Evolutionary conservation across 1,140 invertebrate genomes (phyloP), one percentile per base, ranked within the genome.

Genomic region (Drosophila ironensis): DNA sequence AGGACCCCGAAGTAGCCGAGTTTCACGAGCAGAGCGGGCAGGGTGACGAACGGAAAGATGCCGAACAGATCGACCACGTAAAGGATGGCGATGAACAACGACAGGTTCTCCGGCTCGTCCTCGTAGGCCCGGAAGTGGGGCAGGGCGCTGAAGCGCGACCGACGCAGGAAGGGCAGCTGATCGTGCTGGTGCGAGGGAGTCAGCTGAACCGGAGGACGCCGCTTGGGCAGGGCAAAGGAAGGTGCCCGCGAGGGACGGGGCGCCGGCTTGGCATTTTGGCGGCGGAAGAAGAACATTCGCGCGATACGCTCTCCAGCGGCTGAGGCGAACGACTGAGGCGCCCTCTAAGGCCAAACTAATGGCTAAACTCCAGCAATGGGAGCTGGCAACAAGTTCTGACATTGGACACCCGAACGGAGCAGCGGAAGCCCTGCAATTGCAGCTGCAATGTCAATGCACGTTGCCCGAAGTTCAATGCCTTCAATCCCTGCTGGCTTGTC

Each of bases 31-130:
- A 94, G 91, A 56, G 93, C 92, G 0, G 95, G 95, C 45, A 96
- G 80, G 3, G 94, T 92, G 1, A 96, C 92, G 2, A 96, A 93
- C 0, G 95, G 95, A 80, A 96, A 96, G 0, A 96, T 94, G 25
- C 95, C 95, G 72, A 96, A 96, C 40, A 96, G 91, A 89, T 96
- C 95, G 4, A 96, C 91, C 11, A 96, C 93, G 77, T 95, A 96
- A 9, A 95, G 90, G 4, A 93, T 92, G 0, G 95, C 93, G 80
- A 95, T 95, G 28, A 94, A 78, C 0, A 95, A 88, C 9, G 93
- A 80, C 0, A 90, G 53, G 38, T 82, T 88, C 59, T 86, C 68
- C 4, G 72, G 82, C 17, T 74, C 82, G 16, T 84, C 64, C 20
- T 72, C 71, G 27, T 71, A 73, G 22, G 71, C 70, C 0, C 87